Base-by-base conservation (phyloP, 2,113 vertebrate genomes). In the Podiceps cristatus region DNA sequence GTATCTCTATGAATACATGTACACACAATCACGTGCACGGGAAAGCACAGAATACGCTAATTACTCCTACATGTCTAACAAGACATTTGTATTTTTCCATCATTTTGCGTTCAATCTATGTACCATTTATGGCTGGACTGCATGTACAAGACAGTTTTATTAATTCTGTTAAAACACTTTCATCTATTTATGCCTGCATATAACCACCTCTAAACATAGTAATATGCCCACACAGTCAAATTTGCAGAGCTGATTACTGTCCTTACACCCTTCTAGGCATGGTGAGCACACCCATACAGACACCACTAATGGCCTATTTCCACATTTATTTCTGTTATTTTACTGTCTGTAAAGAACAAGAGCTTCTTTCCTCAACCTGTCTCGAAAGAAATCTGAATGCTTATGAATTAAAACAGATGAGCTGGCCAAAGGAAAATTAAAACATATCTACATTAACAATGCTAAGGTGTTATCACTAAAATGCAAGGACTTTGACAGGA, bases 1-100 rank as follows among this genome's bases (percentile, higher is more conserved):
- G 13, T 16, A 44, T 35, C 13, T 52, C 52, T 64, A 1, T 0
- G 1, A 79, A n/a, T 69, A 59, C 23, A 29, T 9, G 24, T 28
- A 33, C 81, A 82, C 44, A 85, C 5, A 8, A 10, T 42, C 45
- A 40, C 0, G 0, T 58, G 59, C 25, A 59, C 24, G 53, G 0
- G 0, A 23, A 37, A 72, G 23, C 9, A 33, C 13, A 56, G 58
- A 89, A 42, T 33, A 40, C 23, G 45, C 49, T 27, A 7, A 25
- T 72, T 68, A 60, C 28, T 67, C 8, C 50, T 18, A 4, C 5
- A 4, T 77, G 19, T 45, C 74, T 79, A 76, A 72, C 87, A 77
- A 45, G 5, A 50, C 2, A 27, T 62, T 23, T 79, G 9, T n/a
- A 13, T 44, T 74, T 78, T 79, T 92, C 6, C 13, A 27, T 29